Conservation (phyloP, 2,113 vertebrate genomes). For the Syngnathoides biaculeatus region DNA sequence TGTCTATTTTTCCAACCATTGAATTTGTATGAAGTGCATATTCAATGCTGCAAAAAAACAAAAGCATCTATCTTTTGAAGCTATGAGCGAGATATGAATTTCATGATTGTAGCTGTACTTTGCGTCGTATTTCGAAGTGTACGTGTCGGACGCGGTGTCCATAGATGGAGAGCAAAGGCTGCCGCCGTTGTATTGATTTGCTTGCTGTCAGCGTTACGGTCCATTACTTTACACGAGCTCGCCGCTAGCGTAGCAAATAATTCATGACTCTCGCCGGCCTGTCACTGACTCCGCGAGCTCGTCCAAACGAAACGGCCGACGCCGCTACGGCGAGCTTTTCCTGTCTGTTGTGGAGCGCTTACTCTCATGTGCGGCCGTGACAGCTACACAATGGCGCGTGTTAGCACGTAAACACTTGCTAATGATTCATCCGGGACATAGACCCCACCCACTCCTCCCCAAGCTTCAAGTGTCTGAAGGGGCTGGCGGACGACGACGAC, state of each 20-base stretch:
- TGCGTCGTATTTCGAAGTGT: no score
- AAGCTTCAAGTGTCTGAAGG: constrained; percentile 43
- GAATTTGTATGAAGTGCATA: no score
- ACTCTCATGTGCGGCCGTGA: constrained; percentile 47
- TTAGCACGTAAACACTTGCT: constrained; percentile 51
- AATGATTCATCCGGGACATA: constrained; percentile 58
- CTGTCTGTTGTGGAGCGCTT: no score
- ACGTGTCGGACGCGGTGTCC: no score
- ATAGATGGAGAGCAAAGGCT: no score
- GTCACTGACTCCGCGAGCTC: constrained; percentile 33
- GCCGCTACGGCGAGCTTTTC: constrained; percentile 8
- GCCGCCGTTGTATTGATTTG: not conserved
- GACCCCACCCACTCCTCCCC: constrained; percentile 36
- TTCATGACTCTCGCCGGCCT: constrained; percentile 25
- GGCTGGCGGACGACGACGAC: constrained; percentile 48
- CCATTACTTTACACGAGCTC: constrained; percentile 1
- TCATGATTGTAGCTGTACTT: no score
- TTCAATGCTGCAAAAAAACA: no score
- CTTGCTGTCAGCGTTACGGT: constrained; percentile 13
- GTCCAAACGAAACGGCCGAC: constrained; percentile 35
- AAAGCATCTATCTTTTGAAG: no score
- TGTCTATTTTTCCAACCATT: no score
- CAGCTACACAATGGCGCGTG: constrained; percentile 43
- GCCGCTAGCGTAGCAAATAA: constrained; percentile 19
- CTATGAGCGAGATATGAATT: no score